Base-by-base conservation (phyloP, 2,113 vertebrate genomes). In the Oreocharis arfaki region DNA sequence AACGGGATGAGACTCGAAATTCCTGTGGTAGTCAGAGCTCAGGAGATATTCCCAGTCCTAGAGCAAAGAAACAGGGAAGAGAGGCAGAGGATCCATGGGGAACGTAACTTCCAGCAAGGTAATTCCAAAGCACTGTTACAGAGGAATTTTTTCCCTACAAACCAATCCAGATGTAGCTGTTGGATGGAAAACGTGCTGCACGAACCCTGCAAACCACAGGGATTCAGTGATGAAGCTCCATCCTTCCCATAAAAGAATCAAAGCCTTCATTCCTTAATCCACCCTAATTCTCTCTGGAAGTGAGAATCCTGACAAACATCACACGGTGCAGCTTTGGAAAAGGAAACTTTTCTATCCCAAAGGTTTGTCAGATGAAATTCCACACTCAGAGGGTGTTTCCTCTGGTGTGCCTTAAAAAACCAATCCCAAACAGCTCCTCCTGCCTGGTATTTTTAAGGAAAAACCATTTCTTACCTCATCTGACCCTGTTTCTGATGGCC, bases 21-120 rank as follows among this genome's bases (percentile, higher is more conserved):
- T 99, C 87, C 96, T 98, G 78, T 99, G 99, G 96, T 99, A 99
- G 92, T 99, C 98, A n/a, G 98, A 99, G 65, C 97, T 97, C 79
- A 99, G 55, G 76, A 99, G 97, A 94, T 99, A 99, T 10, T 99
- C 98, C 99, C 99, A 99, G 97, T 99, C 99, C 99, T 99, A 65
- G 11, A 64, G 33, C 67, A 93, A 67, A 37, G 17, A 87, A 75
- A 84, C 7, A 80, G 17, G 46, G 41, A 35, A 64, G 41, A 69
- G 49, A 80, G 26, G 32, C 13, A 90, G 35, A 88, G 28, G 10
- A 63, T 70, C 13, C 56, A 69, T 2, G 30, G 21, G 44, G 39
- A 92, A 60, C 6, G 5, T 20, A 3, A 22, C 7, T 80, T 49
- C 35, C 55, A 65, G 32, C 20, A 70, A 74, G 13, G 13, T 8